Evolutionary conservation across 2,113 vertebrate genomes (phyloP).

Genomic region (Suncus etruscus): DNA sequence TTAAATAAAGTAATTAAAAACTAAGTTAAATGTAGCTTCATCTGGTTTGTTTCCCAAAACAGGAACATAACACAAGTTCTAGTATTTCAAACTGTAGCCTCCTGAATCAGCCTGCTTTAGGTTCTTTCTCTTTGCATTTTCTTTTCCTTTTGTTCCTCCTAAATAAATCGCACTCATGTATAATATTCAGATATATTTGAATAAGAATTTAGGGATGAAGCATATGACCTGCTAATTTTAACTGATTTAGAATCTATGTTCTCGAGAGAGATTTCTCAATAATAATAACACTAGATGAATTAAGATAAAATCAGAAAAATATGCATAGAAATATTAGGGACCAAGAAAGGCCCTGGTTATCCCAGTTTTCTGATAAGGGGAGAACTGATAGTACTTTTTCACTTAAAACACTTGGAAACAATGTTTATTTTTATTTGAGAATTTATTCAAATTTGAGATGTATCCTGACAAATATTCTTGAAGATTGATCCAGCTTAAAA

Average conservation of each 20-base stretch:
- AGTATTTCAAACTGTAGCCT: too few relatives aligned
- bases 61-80: too few relatives aligned
- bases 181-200: too few relatives aligned
- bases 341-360: background rate
- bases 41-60: too few relatives aligned
- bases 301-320: conserved; percentile 17
- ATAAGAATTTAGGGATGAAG: too few relatives aligned
- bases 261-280: background rate
- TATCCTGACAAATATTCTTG: conserved; percentile 78
- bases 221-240: background rate
- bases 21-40: too few relatives aligned
- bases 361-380: background rate
- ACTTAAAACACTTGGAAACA: conserved; percentile 64
- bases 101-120: too few relatives aligned
- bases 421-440: conserved; percentile 65
- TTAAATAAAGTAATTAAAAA: too few relatives aligned
- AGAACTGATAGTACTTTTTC: background rate
- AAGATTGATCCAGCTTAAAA: conserved; percentile 85
- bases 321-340: background rate
- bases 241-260: background rate
- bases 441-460: conserved; percentile 84
- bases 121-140: too few relatives aligned
- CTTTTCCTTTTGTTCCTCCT: too few relatives aligned
- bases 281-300: background rate
- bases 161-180: too few relatives aligned